These are phyloP conservation scores for Drosophila pectinifera DNA, from an alignment of 1,140 invertebrate species.

Conservation along the genomic window DNA sequence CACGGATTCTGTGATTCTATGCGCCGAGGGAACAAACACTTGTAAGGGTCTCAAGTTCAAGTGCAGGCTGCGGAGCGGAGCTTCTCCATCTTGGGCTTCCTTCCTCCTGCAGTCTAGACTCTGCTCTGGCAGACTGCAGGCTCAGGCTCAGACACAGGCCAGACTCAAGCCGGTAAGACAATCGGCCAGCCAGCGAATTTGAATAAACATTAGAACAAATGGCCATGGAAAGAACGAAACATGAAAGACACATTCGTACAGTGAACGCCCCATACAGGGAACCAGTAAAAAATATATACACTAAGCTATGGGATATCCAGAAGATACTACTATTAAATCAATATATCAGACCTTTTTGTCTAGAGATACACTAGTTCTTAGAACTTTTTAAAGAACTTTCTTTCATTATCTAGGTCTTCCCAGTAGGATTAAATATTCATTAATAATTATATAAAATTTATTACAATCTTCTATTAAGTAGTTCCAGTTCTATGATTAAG, in stretches of 20 bases:
- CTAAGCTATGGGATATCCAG: no score
- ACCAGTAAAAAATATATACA: no score
- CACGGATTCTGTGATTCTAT: constrained; percentile 36
- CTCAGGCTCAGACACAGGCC: constrained; percentile 17
- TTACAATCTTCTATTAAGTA: no score
- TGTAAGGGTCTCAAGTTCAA: constrained; percentile 55
- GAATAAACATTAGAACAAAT: constrained; percentile 50
- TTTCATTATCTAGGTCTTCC: no score
- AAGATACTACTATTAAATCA: no score
- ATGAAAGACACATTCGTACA: constrained; percentile 41
- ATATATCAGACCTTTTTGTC: no score
- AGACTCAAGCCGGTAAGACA: constrained; percentile 42
- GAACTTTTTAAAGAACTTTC: no score
- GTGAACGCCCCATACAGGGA: neutral
- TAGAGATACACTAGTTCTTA: no score
- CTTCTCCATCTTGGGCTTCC: constrained; percentile 53
- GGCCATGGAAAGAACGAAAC: constrained; percentile 24
- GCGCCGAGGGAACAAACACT: constrained; percentile 15
- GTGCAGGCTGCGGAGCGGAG: constrained; percentile 33
- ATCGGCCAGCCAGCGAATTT: constrained; percentile 36
- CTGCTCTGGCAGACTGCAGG: constrained; percentile 5
- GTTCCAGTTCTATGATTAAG: no score
- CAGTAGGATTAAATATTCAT: no score
- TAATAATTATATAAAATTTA: no score
- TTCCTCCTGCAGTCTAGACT: constrained; percentile 51